Conservation (phyloP, 1,140 invertebrate species). For the Drosophila simulans region DNA sequence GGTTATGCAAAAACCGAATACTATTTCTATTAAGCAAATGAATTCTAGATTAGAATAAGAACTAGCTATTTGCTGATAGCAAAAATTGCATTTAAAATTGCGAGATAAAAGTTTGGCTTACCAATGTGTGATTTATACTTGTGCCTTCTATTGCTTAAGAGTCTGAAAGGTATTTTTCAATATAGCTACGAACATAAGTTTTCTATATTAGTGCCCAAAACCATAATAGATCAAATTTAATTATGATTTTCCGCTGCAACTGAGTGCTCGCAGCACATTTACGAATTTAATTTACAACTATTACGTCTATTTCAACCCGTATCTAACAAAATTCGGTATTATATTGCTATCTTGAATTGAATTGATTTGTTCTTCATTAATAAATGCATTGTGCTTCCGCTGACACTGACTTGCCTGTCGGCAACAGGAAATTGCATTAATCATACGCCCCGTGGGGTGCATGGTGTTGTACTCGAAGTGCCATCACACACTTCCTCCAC, state of each 20-base stretch:
- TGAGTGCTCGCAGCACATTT: too few species aligned
- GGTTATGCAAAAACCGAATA: background rate
- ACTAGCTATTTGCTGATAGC: background rate
- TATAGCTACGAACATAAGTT: too few species aligned
- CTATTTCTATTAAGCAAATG: background rate
- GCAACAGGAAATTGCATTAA: conserved; percentile 56
- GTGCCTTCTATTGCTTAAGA: too few species aligned
- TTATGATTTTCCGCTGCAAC: background rate
- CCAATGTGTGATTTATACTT: too few species aligned
- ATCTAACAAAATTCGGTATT: conserved; percentile 1
- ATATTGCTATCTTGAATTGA: background rate
- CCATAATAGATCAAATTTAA: too few species aligned
- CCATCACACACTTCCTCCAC: conserved; percentile 7
- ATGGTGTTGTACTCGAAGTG: conserved; percentile 28
- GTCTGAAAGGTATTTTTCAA: too few species aligned
- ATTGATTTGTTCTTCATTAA: conserved; percentile 36
- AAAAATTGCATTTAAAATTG: too few species aligned
- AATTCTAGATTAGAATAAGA: background rate
- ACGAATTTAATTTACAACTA: too few species aligned
- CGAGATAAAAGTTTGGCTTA: too few species aligned
- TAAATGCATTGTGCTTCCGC: conserved; percentile 28
- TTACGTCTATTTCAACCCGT: background rate
- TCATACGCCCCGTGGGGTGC: conserved; percentile 51
- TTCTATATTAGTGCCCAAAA: too few species aligned
- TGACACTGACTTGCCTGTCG: conserved; percentile 7